Evolutionary conservation across 1,140 invertebrate genomes (phyloP), one percentile per base, ranked within the genome.

Genomic region (Leptinotarsa undecemlineata): DNA sequence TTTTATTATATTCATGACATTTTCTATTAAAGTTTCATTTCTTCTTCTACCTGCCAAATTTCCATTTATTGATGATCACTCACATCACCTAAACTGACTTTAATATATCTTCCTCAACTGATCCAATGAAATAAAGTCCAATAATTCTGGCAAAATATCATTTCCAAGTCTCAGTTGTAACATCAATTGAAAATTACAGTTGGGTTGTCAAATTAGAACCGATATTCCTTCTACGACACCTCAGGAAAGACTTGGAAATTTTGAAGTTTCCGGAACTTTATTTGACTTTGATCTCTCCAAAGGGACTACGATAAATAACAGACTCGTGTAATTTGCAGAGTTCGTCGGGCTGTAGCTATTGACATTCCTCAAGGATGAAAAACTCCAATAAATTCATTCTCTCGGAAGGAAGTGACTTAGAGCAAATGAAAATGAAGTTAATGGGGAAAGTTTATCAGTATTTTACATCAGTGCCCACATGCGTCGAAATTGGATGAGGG

Each of bases 301-400:
- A 62, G 70, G 70, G 70, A 72, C 51, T 61, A 47, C 66, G 64
- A 14, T 69, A 69, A 62, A 71, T 47, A 72, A 60, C 21, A 17
- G 19, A 57, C 48, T 6, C 15, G 8, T 66, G 63, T 23, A 33
- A 21, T 21, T 64, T 64, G 62, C 20, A n/a, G 20, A 26, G 23
- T 23, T 64, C 4, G 17, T 23, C 62, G 20, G 11, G 62, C 13
- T 20, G 20, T 51, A 68, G 61, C 47, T 76, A 77, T 81, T 68
- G 78, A 77, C 80, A 77, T 71, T 57, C 17, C 47, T 23, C 23
- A 11, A 20, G 23, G 62, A 23, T 64, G 62, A 20, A 64, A 64
- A 20, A 64, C 19, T 19, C 51, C 51, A 57, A 57, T 57, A 57
- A 57, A 57, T 57, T n/a, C n/a, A 57, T 57, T 57, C 51, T 15